Evolutionary conservation across 2,888 invertebrate species (phyloP).

Genomic region (Xylophagus ater): DNA sequence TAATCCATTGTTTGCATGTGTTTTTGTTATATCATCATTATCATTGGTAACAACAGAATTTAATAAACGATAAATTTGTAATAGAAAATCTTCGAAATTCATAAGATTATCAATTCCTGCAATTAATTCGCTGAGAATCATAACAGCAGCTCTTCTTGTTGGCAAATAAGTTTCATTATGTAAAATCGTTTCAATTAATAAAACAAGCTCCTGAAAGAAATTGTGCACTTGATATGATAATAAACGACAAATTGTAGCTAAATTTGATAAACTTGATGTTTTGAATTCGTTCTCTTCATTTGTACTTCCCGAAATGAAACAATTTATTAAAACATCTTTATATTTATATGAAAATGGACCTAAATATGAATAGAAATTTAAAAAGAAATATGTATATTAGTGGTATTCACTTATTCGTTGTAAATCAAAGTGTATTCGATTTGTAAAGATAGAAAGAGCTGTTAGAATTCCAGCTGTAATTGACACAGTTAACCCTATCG

Average conservation of each 20-base stretch:
- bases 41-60: conserved; percentile 27
- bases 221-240: conserved; percentile 34
- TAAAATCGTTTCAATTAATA: conserved; percentile 28
- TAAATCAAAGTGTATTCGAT: background rate
- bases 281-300: conserved; percentile 31
- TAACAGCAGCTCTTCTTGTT: conserved; percentile 32
- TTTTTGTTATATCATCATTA: conserved; percentile 29
- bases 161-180: conserved; percentile 31
- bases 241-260: conserved; percentile 32
- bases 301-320: conserved; percentile 31
- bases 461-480: too few species aligned
- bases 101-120: conserved; percentile 33
- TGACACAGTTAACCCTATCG: too few species aligned
- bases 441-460: background rate
- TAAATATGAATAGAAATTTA: conserved; percentile 15
- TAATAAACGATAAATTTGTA: conserved; percentile 34
- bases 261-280: conserved; percentile 34
- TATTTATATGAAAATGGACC: conserved; percentile 34
- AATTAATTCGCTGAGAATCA: conserved; percentile 33
- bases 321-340: conserved; percentile 30
- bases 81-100: conserved; percentile 32
- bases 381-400: background rate
- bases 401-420: background rate
- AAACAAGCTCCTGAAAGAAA: conserved; percentile 33
- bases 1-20: conserved; percentile 35